Evolutionary conservation across 2,113 vertebrate species (phyloP).

Genomic region (Strix aluco): DNA sequence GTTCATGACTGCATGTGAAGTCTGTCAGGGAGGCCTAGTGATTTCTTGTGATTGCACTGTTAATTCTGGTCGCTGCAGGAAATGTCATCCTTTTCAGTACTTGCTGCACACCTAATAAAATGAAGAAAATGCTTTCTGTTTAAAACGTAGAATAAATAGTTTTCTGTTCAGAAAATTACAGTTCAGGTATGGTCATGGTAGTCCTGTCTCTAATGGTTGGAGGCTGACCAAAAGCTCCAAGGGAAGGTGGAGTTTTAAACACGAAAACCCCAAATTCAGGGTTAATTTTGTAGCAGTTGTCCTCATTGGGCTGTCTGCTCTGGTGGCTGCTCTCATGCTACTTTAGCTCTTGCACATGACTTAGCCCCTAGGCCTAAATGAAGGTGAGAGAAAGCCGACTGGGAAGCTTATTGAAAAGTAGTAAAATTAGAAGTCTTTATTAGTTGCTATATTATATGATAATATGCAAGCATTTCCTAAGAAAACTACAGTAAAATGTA

Average conservation of each 20-base stretch:
- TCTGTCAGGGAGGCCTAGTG: neutral
- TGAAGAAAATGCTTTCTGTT: neutral
- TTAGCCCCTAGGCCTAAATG: neutral
- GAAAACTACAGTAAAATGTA: neutral
- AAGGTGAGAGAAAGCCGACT: neutral
- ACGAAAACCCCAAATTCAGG: neutral
- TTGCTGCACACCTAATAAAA: conserved; percentile 4
- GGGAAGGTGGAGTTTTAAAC: neutral
- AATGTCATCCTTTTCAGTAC: neutral
- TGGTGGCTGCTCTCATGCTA: neutral
- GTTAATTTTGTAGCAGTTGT: neutral
- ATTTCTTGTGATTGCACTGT: neutral
- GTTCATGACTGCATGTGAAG: neutral
- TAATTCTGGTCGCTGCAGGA: neutral
- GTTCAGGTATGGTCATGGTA: neutral
- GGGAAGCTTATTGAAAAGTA: neutral
- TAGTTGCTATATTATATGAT: neutral
- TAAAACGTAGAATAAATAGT: neutral
- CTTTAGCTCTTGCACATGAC: neutral
- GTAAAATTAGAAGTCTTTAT: neutral
- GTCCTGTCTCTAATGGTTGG: neutral
- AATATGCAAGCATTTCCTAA: neutral
- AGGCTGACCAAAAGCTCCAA: neutral
- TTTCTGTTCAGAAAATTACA: neutral
- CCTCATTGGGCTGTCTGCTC: neutral